Base-by-base conservation (phyloP, 2,113 vertebrate species). In the Axis porcinus region DNA sequence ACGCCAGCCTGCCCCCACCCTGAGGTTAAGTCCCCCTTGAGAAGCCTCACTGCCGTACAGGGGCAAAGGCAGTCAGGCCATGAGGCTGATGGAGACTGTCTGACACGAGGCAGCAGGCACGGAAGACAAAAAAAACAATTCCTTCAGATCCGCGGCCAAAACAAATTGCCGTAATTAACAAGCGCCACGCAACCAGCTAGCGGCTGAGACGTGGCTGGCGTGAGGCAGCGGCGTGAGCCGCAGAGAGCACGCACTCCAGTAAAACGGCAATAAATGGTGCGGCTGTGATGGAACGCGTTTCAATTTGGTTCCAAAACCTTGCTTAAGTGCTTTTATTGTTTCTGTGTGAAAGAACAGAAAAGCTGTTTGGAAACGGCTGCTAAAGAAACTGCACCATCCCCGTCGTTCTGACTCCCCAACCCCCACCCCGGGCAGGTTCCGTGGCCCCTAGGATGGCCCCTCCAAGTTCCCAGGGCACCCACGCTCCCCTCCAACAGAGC, bases 301-400 rank as follows among this genome's bases (percentile, higher is more conserved):
- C 91, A 21, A 2, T 47, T 95, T 67, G 83, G 95, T 93, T 95
- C 97, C 94, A 52, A 96, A 97, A 94, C 95, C 97, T 92, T 90
- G 95, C 95, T 91, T 92, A 95, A 95, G 86, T 54, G 96, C 96
- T 76, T 93, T 95, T 82, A 86, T 94, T 74, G 97, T 94, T 96
- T 97, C 97, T 67, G 90, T 96, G 92, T 50, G 97, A 93, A 85
- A 82, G 97, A 95, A 91, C 83, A 88, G 86, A 78, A 87, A 86
- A 12, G 86, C 19, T 27, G 40, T 86, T 17, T n/a, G 96, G 79
- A 96, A 93, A 95, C 3, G 47, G 86, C 93, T 86, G 62, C 10
- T 0, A 45, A 78, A 10, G 9, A 54, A 82, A 78, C 58, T 21
- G 57, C 70, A 21, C 60, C 90, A 67, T 79, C 87, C 82, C 76